Conservation (phyloP, 2,888 invertebrate genomes). For the Bursaphelenchus okinawaensis region DNA sequence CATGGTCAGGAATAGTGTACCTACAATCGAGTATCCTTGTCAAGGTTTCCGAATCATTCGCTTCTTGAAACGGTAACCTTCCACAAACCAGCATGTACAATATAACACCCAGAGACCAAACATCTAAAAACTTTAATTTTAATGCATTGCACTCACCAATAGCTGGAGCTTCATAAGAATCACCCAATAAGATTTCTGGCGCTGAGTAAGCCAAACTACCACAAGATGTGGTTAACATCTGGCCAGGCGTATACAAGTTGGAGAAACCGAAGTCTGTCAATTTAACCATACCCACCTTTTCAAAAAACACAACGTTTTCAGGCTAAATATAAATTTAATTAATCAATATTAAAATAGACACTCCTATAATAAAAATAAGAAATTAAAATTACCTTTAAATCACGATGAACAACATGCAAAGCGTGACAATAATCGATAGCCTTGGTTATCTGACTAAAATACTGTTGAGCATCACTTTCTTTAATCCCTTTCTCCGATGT, state of each 20-base stretch:
- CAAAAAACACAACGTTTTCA: conserved; percentile 98
- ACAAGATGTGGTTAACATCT: conserved; percentile 72
- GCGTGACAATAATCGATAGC: conserved; percentile 96
- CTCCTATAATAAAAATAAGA: conserved; percentile 3
- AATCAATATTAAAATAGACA: neutral
- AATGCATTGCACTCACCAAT: conserved; percentile 68
- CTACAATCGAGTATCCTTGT: conserved; percentile 99
- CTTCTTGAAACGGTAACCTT: conserved; percentile 94
- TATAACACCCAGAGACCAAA: conserved; percentile 98
- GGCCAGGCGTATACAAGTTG: conserved; percentile 79
- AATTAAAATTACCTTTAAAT: conserved; percentile 68
- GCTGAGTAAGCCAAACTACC: conserved; percentile 98
- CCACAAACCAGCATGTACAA: conserved; percentile 97
- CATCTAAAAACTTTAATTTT: conserved; percentile 64
- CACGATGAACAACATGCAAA: conserved; percentile 79
- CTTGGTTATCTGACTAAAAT: conserved; percentile 90
- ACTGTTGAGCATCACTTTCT: conserved; percentile 67
- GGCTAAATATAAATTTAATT: conserved; percentile 63
- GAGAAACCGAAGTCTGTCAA: conserved; percentile 97
- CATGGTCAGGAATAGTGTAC: conserved; percentile 81
- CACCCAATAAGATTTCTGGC: conserved; percentile 94
- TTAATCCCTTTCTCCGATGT: conserved; percentile 60
- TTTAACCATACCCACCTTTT: conserved; percentile 90
- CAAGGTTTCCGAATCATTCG: conserved; percentile 96
- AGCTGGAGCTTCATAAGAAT: conserved; percentile 96